Conservation (phyloP, 1,140 invertebrate species). For the Drosophila elegans region DNA sequence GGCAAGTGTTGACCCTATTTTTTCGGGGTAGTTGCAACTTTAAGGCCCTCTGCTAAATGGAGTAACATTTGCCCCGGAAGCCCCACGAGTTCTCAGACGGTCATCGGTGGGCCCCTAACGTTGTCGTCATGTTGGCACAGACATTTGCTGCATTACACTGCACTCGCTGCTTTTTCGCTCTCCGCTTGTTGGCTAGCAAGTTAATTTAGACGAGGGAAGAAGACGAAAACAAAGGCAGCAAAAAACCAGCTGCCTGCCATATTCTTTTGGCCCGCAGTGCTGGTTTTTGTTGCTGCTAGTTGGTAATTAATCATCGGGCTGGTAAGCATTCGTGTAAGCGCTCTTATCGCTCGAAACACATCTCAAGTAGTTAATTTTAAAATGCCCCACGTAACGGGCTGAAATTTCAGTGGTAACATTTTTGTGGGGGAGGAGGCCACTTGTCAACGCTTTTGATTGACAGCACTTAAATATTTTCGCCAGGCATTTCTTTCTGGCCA, state of each 20-base stretch:
- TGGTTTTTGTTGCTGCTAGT: constrained; percentile 17
- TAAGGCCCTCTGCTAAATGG: constrained; percentile 60
- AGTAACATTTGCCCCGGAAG: constrained; percentile 66
- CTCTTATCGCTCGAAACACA: constrained; percentile 77
- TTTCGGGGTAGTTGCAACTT: constrained; percentile 61
- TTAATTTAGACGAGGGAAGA: constrained; percentile 68
- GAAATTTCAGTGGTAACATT: constrained; percentile 33
- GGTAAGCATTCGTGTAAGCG: constrained; percentile 81
- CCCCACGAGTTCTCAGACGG: constrained; percentile 3
- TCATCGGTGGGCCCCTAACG: constrained; percentile 57
- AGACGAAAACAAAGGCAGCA: constrained; percentile 23
- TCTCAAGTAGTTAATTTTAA: constrained; percentile 81
- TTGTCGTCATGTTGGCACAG: constrained; percentile 76
- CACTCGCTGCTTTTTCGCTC: constrained; percentile 32
- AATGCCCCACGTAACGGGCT: constrained; percentile 71
- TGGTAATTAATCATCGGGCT: constrained; percentile 78
- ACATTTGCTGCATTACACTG: constrained; percentile 65
- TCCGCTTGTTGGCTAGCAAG: constrained; percentile 59
- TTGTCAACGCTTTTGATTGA: constrained; percentile 75
- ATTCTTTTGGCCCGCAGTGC: constrained; percentile 43
- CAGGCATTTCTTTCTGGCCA: constrained; percentile 57
- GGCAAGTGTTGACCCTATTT: constrained; percentile 67
- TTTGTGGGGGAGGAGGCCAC: constrained; percentile 2
- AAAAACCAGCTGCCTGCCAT: constrained; percentile 76
- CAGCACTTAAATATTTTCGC: constrained; percentile 74